These are phyloP conservation scores for Bellardia bayeri DNA, from an alignment of 2,888 invertebrate genomes.

Conservation along the genomic window DNA sequence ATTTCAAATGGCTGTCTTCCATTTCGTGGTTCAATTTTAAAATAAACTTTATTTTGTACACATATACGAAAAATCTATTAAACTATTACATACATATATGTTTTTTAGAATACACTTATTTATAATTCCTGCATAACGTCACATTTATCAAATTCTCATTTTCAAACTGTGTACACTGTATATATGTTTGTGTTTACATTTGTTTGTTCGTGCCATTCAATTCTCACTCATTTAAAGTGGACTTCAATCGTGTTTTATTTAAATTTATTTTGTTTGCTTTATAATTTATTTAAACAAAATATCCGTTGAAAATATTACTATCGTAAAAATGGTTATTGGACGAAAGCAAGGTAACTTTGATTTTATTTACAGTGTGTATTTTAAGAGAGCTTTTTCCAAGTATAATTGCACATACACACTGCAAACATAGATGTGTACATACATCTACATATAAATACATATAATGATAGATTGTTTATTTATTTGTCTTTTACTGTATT, in stretches of 20 bases:
- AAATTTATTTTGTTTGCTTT: conserved; percentile 52
- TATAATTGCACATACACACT: not conserved
- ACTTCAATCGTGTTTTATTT: conserved; percentile 49
- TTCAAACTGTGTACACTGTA: not conserved
- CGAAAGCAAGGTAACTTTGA: conserved; percentile 56
- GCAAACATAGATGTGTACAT: no score
- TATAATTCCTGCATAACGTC: not conserved
- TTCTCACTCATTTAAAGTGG: conserved; percentile 19
- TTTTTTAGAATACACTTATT: not conserved
- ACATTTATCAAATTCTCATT: conserved; percentile 25
- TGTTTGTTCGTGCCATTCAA: conserved; percentile 10
- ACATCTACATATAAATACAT: no score
- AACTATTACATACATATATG: no score
- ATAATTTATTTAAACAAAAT: conserved; percentile 58
- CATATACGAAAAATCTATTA: no score
- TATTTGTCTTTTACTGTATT: not conserved
- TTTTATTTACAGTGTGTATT: conserved; percentile 37
- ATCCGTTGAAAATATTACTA: conserved; percentile 49
- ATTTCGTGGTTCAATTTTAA: no score
- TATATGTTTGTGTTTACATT: not conserved
- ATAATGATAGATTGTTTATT: conserved; percentile 8
- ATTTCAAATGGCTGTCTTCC: no score
- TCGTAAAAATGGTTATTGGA: conserved; percentile 56
- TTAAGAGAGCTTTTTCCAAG: not conserved
- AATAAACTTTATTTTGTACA: no score